Base-by-base conservation (phyloP, 1,140 invertebrate species). In the Pantala flavescens region DNA sequence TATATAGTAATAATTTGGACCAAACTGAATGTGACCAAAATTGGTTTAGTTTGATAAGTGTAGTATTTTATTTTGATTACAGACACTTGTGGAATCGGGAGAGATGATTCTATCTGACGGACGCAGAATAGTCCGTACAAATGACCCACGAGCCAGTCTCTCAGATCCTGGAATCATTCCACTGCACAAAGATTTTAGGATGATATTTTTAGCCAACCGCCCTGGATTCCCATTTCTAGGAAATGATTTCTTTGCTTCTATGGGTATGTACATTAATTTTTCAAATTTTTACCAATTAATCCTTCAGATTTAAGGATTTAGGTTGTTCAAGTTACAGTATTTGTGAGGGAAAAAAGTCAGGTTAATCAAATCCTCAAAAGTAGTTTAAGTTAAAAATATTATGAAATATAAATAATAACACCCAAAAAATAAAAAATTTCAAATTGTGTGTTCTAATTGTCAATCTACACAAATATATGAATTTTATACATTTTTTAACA, bases 171-270 rank as follows among this genome's bases (percentile, higher is more conserved):
- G 85, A 71, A 87, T 88, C 71, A 92, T 96, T 77, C 81, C 86
- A 10, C 89, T 94, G 10, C 94, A 97, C 85, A 90, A 91, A 19
- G 88, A 95, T 79, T 97, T 97, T 80, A 85, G 90, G 76, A 91
- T 96, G 84, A 95, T 99, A 77, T 92, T 98, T 0, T 82, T 99
- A 63, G 97, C 96, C 0, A 99, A 99, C 83, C 86, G 97, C 79
- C 97, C 97, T 0, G 97, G 97, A 0, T 99, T 98, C 81, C 97
- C 97, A 28, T 99, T 99, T 83, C 86, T 98, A 72, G 97, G 97
- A 71, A 98, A 98, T 81, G 96, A 98, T 81, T 97, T 98, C 83
- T 98, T 98, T 82, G 93, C 92, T 43, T 88, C 93, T 23, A 85
- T 90, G 77, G 89, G 87, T 87, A 81, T 77, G 74, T 77, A 36